These are phyloP conservation scores for Eulithis testata DNA, from an alignment of 2,888 invertebrate genomes.

Conservation along the genomic window DNA sequence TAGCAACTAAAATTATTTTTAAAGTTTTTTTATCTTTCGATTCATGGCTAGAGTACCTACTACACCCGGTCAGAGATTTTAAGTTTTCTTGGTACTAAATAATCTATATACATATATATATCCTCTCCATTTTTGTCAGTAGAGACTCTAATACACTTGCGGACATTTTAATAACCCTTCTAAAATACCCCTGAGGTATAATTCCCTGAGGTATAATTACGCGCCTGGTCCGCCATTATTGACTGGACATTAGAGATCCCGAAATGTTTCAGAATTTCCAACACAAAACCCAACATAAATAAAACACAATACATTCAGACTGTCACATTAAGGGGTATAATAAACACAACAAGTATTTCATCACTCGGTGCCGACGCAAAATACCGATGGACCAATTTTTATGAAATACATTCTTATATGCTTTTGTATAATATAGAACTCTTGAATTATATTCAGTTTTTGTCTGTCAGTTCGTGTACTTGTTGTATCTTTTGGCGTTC, in stretches of 20 bases:
- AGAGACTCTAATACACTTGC: neutral
- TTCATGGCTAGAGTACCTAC: too few relatives aligned
- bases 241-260: constrained; percentile 29
- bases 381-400: constrained; percentile 50
- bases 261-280: constrained; percentile 20
- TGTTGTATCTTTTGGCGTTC: constrained; percentile 49
- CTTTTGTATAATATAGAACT: constrained; percentile 37
- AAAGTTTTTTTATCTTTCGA: too few relatives aligned
- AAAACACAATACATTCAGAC: constrained; percentile 64
- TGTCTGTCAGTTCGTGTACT: constrained; percentile 41
- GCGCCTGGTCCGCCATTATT: constrained; percentile 22
- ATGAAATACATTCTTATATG: constrained; percentile 43
- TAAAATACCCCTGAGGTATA: constrained; percentile 23
- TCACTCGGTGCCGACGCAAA: constrained; percentile 63
- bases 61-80: too few relatives aligned
- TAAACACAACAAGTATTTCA: constrained; percentile 68
- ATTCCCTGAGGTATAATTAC: constrained; percentile 23
- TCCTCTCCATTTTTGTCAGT: too few relatives aligned
- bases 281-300: constrained; percentile 47
- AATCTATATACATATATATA: too few relatives aligned
- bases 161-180: constrained; percentile 11
- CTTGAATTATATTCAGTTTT: constrained; percentile 48
- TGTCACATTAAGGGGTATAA: constrained; percentile 76
- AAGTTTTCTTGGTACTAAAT: too few relatives aligned
- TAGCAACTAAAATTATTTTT: too few relatives aligned